These are phyloP conservation scores for Etia nguti DNA, from an alignment of 2,113 vertebrate genomes.

Conservation along the genomic window DNA sequence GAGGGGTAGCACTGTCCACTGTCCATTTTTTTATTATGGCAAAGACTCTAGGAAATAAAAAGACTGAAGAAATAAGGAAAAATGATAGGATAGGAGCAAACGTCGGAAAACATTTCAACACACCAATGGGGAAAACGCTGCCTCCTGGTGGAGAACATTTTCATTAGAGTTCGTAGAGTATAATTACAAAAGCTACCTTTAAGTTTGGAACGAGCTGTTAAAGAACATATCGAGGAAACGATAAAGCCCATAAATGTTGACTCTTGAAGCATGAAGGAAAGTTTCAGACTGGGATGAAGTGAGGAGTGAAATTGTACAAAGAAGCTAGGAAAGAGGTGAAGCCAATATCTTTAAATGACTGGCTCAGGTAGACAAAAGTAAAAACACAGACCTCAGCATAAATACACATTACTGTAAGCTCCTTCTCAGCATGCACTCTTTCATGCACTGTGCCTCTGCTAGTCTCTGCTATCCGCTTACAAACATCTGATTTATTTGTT, in stretches of 20 bases:
- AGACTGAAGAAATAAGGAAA: not conserved
- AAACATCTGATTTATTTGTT: not conserved
- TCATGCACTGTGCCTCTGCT: not conserved
- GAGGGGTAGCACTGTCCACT: not conserved
- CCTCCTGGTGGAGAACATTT: not conserved
- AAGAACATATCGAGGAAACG: accelerated
- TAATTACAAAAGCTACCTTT: not conserved
- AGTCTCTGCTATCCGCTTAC: not conserved
- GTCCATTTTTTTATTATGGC: not conserved
- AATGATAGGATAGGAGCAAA: not conserved
- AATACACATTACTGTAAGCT: not conserved
- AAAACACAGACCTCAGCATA: not conserved
- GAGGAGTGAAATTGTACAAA: not conserved
- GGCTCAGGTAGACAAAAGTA: not conserved
- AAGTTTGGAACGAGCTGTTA: not conserved
- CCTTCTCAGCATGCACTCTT: not conserved
- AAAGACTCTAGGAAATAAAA: not conserved
- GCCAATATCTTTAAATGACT: accelerated
- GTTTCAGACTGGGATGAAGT: not conserved
- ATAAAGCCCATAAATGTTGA: not conserved
- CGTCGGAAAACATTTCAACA: no score
- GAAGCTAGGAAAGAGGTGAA: accelerated
- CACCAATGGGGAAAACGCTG: not conserved
- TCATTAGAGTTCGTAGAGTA: not conserved
- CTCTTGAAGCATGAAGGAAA: not conserved